Evolutionary conservation across 2,797 vertebrate genomes (phyloP).

Genomic region (Lacerta viridis): DNA sequence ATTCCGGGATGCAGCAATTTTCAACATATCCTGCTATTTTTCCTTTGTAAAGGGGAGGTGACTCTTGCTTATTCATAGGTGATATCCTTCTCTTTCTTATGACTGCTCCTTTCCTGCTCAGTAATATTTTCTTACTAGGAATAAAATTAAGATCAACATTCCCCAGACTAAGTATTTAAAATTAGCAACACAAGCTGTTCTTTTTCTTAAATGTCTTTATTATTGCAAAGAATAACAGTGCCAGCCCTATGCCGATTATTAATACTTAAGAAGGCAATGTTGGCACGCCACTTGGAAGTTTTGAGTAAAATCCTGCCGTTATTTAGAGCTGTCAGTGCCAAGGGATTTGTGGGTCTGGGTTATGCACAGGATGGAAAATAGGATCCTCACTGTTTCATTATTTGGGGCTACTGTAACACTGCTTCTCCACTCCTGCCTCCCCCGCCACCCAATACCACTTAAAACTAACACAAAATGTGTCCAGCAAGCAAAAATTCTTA

Average conservation of each 20-base stretch:
- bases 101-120: neutral
- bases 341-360: conserved; percentile 21
- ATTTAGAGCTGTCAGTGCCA: neutral
- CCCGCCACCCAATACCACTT: no score
- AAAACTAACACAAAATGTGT: neutral
- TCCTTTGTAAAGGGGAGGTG: neutral
- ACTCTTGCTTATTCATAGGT: neutral
- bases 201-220: conserved; percentile 16
- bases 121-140: neutral
- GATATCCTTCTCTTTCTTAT: neutral
- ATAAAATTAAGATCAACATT: conserved; percentile 32
- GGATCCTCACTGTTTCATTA: neutral
- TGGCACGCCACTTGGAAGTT: conserved; percentile 9
- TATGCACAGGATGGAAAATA: neutral
- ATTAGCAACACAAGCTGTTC: conserved; percentile 27
- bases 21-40: neutral
- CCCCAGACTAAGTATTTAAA: conserved; percentile 22
- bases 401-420: neutral
- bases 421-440: neutral
- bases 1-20: neutral
- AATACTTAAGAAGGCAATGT: conserved; percentile 9
- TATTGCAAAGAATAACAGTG: conserved; percentile 25
- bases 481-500: neutral
- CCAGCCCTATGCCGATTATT: neutral
- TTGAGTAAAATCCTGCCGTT: neutral